phyloP scores from a whole-genome alignment of 2,888 invertebrate genomes.

The Ectropis crepuscularia region DNA sequence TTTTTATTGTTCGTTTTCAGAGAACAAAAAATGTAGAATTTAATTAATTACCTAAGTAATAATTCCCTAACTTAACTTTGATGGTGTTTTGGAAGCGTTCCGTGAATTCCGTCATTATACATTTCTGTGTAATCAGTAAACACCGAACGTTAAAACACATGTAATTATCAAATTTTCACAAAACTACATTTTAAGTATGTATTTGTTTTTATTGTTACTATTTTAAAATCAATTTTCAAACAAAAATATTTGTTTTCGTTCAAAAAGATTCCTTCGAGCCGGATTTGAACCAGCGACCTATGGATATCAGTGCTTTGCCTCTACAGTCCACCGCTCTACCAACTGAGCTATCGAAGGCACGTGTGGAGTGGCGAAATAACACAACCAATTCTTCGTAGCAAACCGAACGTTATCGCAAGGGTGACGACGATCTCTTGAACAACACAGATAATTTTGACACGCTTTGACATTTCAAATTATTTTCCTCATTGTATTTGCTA shows the following conservation, averaged over 20 bases:
- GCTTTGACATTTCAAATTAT: neutral
- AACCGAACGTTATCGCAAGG: conserved; percentile 40
- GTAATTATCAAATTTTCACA: neutral
- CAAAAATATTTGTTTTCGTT: neutral
- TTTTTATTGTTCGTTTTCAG: too few species aligned
- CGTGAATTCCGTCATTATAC: too few species aligned
- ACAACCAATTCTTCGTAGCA: conserved; percentile 3
- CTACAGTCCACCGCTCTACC: conserved; percentile 86
- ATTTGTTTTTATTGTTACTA: neutral
- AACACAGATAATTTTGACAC: conserved; percentile 1
- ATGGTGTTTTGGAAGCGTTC: too few species aligned
- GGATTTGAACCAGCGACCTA: conserved; percentile 87
- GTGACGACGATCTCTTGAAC: conserved; percentile 44
- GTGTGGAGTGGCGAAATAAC: conserved; percentile 35
- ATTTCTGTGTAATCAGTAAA: too few species aligned
- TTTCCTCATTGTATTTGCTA: too few species aligned
- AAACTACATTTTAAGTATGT: neutral
- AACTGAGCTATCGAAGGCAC: conserved; percentile 85
- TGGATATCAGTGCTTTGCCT: conserved; percentile 69
- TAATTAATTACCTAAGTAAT: too few species aligned
- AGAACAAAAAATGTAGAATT: too few species aligned
- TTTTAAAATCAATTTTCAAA: neutral
- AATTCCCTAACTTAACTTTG: too few species aligned
- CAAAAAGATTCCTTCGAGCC: conserved; percentile 81
- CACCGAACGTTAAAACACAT: too few species aligned